Base-by-base conservation (phyloP, 2,797 vertebrate genomes). In the Tangara arthus region DNA sequence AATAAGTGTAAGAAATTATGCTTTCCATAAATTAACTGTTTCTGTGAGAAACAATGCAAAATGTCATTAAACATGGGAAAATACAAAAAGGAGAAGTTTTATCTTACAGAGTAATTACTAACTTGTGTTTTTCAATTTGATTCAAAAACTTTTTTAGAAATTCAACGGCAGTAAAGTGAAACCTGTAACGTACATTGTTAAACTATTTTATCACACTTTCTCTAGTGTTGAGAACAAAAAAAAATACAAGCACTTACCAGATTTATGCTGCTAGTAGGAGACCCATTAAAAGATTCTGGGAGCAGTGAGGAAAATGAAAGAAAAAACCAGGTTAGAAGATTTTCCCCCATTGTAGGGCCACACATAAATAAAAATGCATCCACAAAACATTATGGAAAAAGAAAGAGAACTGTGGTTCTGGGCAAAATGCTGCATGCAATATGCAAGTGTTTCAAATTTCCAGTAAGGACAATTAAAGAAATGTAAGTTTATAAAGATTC, bases 251-350 rank as follows among this genome's bases (percentile, higher is more conserved):
- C 83, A 97, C 98, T 95, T 97, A 99, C 99, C 96, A 99, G 97
- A 97, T 99, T 99, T 96, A 99, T 99, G 98, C 99, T 99, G 97
- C 99, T 98, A 52, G 99, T 99, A 50, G 99, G 99, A 89, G 99
- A 99, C 12, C 99, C 99, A 80, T 99, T 99, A 96, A 99, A 99
- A 66, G 99, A 99, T 94, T 99, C 99, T 99, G 94, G 49, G 30
- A 89, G 9, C n/a, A 87, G 39, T 11, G 17, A 89, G 11, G 14
- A 82, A 78, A 9, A 19, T 59, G 18, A 61, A 73, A 82, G 30
- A 3, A 23, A 90, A 97, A 92, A 87, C 53, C 7, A 95, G 30
- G 19, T 97, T 79, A 97, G n/a, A 92, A 92, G 69, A 89, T 44
- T 55, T 47, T n/a, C 53, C 61, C 46, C 50, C 24, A 83, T 20